These are phyloP conservation scores for Tenualosa thibaudeaui DNA, from an alignment of 2,797 vertebrate species.

Conservation along the genomic window DNA sequence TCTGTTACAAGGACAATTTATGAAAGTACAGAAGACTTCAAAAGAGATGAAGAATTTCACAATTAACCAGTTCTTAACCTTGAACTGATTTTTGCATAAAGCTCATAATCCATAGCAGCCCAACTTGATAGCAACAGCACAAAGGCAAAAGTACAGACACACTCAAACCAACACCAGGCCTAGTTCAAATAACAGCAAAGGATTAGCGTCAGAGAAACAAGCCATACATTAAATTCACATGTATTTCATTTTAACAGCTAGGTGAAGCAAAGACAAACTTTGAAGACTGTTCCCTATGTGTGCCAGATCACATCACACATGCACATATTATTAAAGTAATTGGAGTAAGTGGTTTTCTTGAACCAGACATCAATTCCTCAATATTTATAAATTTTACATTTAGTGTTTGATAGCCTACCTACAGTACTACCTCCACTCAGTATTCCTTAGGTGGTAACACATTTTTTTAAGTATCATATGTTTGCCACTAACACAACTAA, in stretches of 20 bases:
- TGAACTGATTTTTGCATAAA: background rate
- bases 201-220: background rate
- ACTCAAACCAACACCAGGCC: background rate
- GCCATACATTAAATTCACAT: background rate
- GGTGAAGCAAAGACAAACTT: background rate
- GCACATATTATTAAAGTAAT: background rate
- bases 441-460: no score
- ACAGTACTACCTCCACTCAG: no score
- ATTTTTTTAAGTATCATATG: no score
- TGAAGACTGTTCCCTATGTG: background rate
- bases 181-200: background rate
- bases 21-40: no score
- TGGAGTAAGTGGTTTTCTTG: background rate
- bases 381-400: background rate
- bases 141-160: slow-evolving; percentile 12
- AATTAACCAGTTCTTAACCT: background rate
- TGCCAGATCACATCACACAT: background rate
- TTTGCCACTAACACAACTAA: no score
- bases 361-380: background rate
- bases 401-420: background rate
- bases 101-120: background rate
- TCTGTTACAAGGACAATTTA: no score
- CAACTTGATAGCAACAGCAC: background rate
- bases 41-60: no score
- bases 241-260: background rate